Evolutionary conservation across 1,140 invertebrate species (phyloP), one percentile per base, ranked within the genome.

Genomic region (Holotrichia oblita): DNA sequence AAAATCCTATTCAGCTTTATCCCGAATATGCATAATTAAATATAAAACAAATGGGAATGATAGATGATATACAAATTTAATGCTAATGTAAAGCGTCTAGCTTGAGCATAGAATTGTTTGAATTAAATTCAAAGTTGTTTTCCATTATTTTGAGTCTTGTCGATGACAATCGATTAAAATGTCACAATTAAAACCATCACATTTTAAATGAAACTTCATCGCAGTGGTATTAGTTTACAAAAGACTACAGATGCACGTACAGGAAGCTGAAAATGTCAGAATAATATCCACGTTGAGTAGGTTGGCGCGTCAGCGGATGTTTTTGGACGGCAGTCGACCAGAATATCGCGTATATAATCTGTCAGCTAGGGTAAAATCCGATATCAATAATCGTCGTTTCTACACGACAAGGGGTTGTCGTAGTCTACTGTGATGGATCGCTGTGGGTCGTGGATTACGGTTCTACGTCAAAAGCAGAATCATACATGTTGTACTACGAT

Each of bases 351-450:
- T 69, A 1, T 69, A 69, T 69, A 69, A 34, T 69, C 24, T 69
- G 61, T 69, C 61, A 69, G 22, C 61, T 27, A 22, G 14, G 61
- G 61, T 69, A 69, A 22, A 27, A 69, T 27, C 61, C 61, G 22
- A 27, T 69, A 69, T 69, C 61, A 69, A 69, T 69, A 22, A 69
- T 69, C 20, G 61, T 69, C 61, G 61, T 27, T 69, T 22, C 61
- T 69, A 69, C 61, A 69, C 24, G 61, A 27, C 61, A 20, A 69
- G 61, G 61, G 61, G 61, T 69, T 69, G 61, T 69, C 61, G 61
- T 20, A 27, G 61, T 20, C 61, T 69, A 69, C 22, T 20, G 22
- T 69, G 61, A 69, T 69, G 61, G 61, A 69, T 69, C 61, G 61
- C 24, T 69, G 61, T 20, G 61, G 61, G 61, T 69, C 22, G 61